These are phyloP conservation scores for Alviniconcha marisindica DNA, from an alignment of 1,140 invertebrate genomes.

Conservation along the genomic window DNA sequence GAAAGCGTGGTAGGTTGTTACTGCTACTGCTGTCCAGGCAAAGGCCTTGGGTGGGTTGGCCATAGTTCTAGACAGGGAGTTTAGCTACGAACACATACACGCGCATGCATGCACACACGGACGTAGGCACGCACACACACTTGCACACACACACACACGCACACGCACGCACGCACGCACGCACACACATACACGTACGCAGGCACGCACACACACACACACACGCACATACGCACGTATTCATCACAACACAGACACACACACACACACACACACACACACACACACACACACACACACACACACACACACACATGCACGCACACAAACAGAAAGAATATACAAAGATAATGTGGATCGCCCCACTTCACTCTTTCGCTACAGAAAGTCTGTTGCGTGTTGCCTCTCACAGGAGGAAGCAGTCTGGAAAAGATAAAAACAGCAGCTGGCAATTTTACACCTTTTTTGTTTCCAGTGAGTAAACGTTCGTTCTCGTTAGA, in stretches of 20 bases:
- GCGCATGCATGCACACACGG: not conserved
- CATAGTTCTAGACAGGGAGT: too few species aligned
- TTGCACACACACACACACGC: not conserved
- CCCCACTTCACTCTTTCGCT: too few species aligned
- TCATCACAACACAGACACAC: not conserved
- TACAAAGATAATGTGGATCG: too few species aligned
- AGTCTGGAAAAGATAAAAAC: too few species aligned
- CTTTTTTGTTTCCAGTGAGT: too few species aligned
- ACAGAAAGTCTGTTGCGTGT: too few species aligned
- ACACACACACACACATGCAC: conserved; percentile 27
- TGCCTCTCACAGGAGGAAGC: too few species aligned
- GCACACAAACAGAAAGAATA: not conserved
- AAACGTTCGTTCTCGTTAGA: too few species aligned
- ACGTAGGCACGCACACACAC: not conserved
- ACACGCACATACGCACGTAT: not conserved
- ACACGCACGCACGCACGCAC: not conserved
- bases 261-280: not conserved
- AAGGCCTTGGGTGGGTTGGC: too few species aligned
- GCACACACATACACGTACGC: conserved; percentile 8
- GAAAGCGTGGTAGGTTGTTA: too few species aligned
- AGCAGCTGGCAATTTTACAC: too few species aligned
- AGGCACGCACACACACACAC: conserved; percentile 26
- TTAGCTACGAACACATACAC: conserved; percentile 8
- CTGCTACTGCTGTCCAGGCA: too few species aligned
- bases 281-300: conserved; percentile 25